Evolutionary conservation across 2,888 invertebrate genomes (phyloP), one percentile per base, ranked within the genome.

Genomic region (Linyphia triangularis): DNA sequence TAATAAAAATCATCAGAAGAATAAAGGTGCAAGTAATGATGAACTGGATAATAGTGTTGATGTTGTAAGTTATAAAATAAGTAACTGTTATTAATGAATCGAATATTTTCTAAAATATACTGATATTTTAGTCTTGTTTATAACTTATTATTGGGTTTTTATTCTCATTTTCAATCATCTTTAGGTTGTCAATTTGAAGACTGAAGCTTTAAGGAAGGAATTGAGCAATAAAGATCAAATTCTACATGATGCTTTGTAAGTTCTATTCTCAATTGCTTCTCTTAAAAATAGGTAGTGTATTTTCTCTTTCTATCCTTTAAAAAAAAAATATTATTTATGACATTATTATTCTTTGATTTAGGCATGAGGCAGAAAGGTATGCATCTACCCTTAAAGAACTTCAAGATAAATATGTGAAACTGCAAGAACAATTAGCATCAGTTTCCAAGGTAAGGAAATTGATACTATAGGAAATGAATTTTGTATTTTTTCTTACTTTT

Each of bases 221-320:
- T 30, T 89, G 28, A 30, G 19, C 7, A 19, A 40, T 16, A 89
- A 89, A 65, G 30, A 72, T 19, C 57, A 75, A 16, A 63, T 78
- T 51, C 65, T 89, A 6, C 73, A 83, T 30, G 72, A 83, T 22
- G 84, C 89, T 33, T 63, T 84, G 89, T 89, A 84, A 89, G 88
- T 89, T 57, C 19, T 57, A 10, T 30, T 67, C 43, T 63, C 13
- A 7, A 57, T 6, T 7, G 6, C 1, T 19, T 33, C 10, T 7
- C 5, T 1, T 37, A n/a, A 33, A 37, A 59, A 59, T 22, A 5
- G 2, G 59, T n/a, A 19, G 1, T 59, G 19, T 19, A 59, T n/a
- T 16, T 9, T 61, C 30, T n/a, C 3, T 9, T 2, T 2, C 26
- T n/a, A 5, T 1, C 13, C n/a, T n/a, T 13, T 40, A 57, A 7